phyloP scores from a whole-genome alignment of 92 coral and sea anemone genomes.

The Meandrina meandrites region DNA sequence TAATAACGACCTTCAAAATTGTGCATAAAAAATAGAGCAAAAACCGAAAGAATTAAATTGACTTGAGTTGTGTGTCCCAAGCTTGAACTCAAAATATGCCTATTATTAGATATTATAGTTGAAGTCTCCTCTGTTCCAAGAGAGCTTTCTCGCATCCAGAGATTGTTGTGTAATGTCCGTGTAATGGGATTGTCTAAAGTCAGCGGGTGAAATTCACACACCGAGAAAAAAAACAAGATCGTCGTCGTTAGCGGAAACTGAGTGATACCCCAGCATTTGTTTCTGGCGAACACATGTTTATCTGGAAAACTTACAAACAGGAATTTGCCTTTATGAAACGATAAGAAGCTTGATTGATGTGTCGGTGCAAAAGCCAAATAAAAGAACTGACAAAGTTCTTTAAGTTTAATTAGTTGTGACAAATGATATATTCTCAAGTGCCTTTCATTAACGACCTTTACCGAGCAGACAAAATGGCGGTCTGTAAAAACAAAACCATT shows the following conservation, averaged over 20 bases:
- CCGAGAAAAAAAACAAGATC: not conserved
- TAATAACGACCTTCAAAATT: too few species aligned
- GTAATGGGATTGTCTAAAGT: not conserved
- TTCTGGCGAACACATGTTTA: constrained; percentile 17
- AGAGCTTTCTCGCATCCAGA: not conserved
- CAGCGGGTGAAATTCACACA: constrained; percentile 7
- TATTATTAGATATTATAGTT: not conserved
- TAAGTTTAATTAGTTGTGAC: constrained; percentile 24
- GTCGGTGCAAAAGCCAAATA: constrained; percentile 8
- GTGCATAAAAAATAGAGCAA: not conserved
- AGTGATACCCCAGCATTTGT: not conserved
- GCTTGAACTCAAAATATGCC: not conserved
- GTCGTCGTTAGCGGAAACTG: not conserved
- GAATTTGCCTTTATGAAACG: constrained; percentile 6
- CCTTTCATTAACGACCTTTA: constrained; percentile 31
- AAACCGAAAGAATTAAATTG: not conserved
- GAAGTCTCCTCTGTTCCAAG: not conserved
- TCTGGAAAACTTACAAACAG: constrained; percentile 2
- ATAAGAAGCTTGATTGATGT: constrained; percentile 5
- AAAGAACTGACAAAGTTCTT: constrained; percentile 13
- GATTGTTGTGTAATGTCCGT: not conserved
- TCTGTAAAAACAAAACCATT: constrained; percentile 8
- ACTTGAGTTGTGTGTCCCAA: not conserved
- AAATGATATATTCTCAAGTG: constrained; percentile 59
- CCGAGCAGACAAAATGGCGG: not conserved